Conservation (phyloP, 1,140 invertebrate species). For the Pseudachorutes palmiensis region DNA sequence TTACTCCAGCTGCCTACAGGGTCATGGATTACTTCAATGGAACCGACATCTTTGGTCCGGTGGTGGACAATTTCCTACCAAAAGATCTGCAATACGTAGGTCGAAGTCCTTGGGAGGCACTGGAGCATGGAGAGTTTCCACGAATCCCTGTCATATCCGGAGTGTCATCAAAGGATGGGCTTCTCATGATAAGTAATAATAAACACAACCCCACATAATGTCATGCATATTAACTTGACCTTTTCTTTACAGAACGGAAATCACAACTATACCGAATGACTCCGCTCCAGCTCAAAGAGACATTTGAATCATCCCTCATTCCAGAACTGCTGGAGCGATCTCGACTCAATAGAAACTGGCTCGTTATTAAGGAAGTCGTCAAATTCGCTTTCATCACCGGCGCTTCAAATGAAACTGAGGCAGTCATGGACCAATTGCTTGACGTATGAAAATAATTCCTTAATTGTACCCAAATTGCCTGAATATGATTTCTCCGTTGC, state of each 20-base stretch:
- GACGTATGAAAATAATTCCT: constrained; percentile 28
- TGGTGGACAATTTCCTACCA: constrained; percentile 36
- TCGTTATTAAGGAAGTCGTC: constrained; percentile 37
- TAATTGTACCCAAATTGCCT: neutral
- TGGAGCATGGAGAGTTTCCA: constrained; percentile 37
- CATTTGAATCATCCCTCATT: constrained; percentile 35
- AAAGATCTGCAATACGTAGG: constrained; percentile 34
- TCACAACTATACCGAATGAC: constrained; percentile 34
- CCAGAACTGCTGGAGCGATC: constrained; percentile 34
- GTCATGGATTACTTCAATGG: constrained; percentile 35
- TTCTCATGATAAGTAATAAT: constrained; percentile 35
- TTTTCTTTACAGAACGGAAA: constrained; percentile 34
- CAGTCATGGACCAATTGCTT: constrained; percentile 38
- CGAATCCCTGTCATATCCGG: constrained; percentile 38
- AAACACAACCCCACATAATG: too few relatives aligned
- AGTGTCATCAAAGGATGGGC: constrained; percentile 36
- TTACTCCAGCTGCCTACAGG: constrained; percentile 35
- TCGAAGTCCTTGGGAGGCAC: constrained; percentile 33
- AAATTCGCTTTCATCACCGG: constrained; percentile 39
- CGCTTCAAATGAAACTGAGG: constrained; percentile 34
- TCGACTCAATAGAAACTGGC: constrained; percentile 30
- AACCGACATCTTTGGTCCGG: constrained; percentile 37
- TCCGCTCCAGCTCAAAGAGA: constrained; percentile 31
- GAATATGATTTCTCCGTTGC: constrained; percentile 17
- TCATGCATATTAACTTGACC: too few relatives aligned